Conservation (phyloP, 2,888 invertebrate genomes). For the Agonopterix subpropinquella region DNA sequence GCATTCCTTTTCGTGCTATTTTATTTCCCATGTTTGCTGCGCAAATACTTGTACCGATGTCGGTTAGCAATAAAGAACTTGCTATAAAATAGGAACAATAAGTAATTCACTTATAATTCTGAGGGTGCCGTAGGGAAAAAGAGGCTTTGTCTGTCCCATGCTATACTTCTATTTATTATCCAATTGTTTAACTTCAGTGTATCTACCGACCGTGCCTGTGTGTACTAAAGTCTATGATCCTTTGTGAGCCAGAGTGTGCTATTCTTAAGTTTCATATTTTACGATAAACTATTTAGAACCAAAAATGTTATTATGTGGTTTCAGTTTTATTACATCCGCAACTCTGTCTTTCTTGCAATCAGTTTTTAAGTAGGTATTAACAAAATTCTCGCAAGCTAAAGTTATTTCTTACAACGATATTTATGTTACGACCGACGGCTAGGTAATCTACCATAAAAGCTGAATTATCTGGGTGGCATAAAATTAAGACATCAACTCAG, state of each 20-base stretch:
- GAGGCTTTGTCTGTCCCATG: slow-evolving; percentile 21
- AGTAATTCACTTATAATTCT: slow-evolving; percentile 39
- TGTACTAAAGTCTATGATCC: neutral
- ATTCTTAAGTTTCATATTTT: neutral
- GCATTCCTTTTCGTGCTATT: slow-evolving; percentile 21
- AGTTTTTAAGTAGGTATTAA: neutral
- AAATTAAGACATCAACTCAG: slow-evolving; percentile 57
- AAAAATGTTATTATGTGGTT: neutral
- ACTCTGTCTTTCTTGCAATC: neutral
- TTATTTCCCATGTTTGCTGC: slow-evolving; percentile 13
- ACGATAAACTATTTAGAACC: neutral
- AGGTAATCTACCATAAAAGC: slow-evolving; percentile 45
- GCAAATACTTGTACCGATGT: slow-evolving; percentile 18
- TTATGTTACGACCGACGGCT: slow-evolving; percentile 14
- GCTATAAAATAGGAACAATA: slow-evolving; percentile 48
- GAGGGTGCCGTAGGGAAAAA: slow-evolving; percentile 44
- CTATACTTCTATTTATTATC: slow-evolving; percentile 19
- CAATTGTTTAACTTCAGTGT: slow-evolving; percentile 25
- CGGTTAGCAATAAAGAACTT: slow-evolving; percentile 31
- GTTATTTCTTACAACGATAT: neutral
- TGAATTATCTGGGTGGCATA: slow-evolving; percentile 56
- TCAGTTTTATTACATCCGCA: too few relatives aligned
- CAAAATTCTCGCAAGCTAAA: neutral
- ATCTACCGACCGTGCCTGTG: neutral
- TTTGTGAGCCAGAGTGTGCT: neutral